A percentile compares a stretch with the other conserved stretches of the same genome.
Conservation (phyloP, 2,113 vertebrate species). For the Burhinus bistriatus region DNA sequence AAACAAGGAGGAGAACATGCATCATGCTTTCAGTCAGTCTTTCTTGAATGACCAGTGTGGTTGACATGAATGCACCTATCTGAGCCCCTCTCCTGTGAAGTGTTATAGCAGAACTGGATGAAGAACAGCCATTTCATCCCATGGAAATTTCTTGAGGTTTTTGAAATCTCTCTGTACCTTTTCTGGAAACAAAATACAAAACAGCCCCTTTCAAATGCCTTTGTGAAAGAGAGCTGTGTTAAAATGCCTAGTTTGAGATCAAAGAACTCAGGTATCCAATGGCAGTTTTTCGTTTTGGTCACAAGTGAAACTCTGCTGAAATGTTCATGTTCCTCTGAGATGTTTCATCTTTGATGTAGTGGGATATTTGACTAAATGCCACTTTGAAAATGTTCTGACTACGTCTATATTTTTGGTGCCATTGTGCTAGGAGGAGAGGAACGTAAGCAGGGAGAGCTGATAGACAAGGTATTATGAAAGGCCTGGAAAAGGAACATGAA, state of each 20-base stretch:
- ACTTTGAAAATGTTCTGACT: background rate
- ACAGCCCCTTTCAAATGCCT: background rate
- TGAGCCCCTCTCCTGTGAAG: background rate
- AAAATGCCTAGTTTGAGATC: background rate
- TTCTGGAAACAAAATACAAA: background rate
- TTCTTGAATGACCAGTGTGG: background rate
- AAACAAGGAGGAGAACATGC: background rate
- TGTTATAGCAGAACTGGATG: background rate
- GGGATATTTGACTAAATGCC: background rate
- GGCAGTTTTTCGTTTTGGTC: background rate
- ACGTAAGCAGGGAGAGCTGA: background rate
- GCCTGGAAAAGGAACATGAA: background rate
- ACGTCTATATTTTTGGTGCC: background rate
- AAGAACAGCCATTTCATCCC: background rate
- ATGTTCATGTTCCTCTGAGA: background rate
- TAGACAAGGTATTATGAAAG: background rate
- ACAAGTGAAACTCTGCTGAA: background rate
- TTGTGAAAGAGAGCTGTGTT: accelerated
- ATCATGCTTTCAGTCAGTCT: background rate
- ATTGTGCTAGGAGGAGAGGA: background rate
- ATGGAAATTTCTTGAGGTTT: background rate
- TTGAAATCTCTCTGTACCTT: background rate
- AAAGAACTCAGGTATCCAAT: background rate
- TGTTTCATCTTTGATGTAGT: background rate
- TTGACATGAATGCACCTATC: background rate